phyloP scores from a whole-genome alignment of 2,888 invertebrate genomes.

The Amphipoea lucens region DNA sequence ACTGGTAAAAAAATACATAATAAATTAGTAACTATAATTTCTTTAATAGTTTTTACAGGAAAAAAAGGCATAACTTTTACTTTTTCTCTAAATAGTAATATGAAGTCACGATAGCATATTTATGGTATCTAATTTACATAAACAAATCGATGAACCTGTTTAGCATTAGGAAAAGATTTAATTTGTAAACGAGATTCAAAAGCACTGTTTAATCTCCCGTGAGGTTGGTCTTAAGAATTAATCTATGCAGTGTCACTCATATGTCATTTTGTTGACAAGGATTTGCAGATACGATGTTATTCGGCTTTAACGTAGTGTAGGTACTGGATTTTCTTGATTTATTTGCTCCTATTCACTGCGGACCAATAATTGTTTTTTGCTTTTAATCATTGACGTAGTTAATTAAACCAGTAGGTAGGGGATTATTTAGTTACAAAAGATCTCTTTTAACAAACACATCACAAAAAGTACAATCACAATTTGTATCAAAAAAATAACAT shows the following conservation, averaged over 20 bases:
- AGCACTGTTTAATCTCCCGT: constrained; percentile 54
- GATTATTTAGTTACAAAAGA: neutral
- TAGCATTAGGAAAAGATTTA: constrained; percentile 54
- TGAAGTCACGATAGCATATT: constrained; percentile 25
- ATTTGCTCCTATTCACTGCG: constrained; percentile 1
- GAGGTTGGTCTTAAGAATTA: constrained; percentile 63
- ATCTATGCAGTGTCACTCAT: constrained; percentile 66
- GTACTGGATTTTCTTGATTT: constrained; percentile 24
- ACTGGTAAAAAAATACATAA: constrained; percentile 2
- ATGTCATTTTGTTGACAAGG: constrained; percentile 62
- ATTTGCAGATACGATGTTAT: constrained; percentile 60
- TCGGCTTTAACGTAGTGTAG: constrained; percentile 16
- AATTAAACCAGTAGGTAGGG: neutral
- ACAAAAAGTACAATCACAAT: neutral
- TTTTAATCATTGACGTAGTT: constrained; percentile 8
- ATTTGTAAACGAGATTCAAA: constrained; percentile 53
- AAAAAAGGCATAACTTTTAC: constrained; percentile 54
- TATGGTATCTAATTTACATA: constrained; percentile 55
- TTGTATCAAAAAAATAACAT: neutral
- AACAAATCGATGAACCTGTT: constrained; percentile 56
- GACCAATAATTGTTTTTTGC: neutral
- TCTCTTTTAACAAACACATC: neutral
- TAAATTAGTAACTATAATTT: constrained; percentile 9
- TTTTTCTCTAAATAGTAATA: constrained; percentile 30
- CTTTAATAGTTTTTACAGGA: neutral